Evolutionary conservation across 2,113 vertebrate genomes (phyloP).

Genomic region (Ranitomeya variabilis): DNA sequence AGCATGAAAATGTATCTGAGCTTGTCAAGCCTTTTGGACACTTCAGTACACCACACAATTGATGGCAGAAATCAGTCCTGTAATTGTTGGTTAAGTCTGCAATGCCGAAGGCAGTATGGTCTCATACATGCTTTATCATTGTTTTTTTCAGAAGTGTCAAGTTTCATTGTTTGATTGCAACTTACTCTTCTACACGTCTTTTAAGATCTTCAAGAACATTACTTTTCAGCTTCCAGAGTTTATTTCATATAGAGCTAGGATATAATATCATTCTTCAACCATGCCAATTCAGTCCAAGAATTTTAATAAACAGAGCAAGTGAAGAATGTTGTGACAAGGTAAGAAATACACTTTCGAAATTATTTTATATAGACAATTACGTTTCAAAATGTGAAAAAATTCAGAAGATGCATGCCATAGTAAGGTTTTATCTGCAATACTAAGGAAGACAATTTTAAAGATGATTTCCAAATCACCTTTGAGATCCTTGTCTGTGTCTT

Average conservation of each 20-base stretch:
- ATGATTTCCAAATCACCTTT: neutral
- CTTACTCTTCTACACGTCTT: conserved; percentile 32
- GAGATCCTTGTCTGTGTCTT: neutral
- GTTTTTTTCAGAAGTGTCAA: conserved; percentile 7
- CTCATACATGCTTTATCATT: conserved; percentile 28
- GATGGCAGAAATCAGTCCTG: conserved; percentile 19
- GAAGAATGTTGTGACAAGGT: neutral
- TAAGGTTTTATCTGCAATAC: neutral
- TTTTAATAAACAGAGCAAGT: conserved; percentile 29
- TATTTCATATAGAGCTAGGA: conserved; percentile 29
- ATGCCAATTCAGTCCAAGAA: conserved; percentile 24
- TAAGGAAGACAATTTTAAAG: neutral
- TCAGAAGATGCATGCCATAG: no score
- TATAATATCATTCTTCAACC: conserved; percentile 36
- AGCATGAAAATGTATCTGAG: neutral
- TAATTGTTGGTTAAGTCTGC: conserved; percentile 19
- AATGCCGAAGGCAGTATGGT: conserved; percentile 16
- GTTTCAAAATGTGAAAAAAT: neutral
- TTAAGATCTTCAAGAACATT: conserved; percentile 20
- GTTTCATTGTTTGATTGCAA: conserved; percentile 13
- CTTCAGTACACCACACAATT: neutral
- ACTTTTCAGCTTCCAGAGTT: conserved; percentile 20
- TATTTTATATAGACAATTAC: conserved; percentile 7
- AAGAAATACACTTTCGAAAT: neutral
- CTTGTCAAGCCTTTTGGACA: neutral